phyloP scores from a whole-genome alignment of 2,888 invertebrate species.

The Ramazzottius varieornatus region DNA sequence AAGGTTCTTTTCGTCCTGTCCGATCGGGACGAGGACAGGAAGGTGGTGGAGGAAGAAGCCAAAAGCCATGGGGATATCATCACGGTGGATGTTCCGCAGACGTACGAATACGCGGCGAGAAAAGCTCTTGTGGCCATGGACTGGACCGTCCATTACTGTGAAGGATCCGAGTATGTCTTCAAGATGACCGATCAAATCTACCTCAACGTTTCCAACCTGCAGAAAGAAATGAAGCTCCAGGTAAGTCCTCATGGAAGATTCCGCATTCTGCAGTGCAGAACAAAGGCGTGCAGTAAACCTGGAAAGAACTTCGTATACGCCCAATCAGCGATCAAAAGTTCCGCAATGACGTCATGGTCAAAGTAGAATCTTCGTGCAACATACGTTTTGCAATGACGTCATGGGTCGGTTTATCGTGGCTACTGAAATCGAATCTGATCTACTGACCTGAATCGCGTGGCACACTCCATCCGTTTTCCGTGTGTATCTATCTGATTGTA shows the following conservation, averaged over 20 bases:
- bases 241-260: not conserved
- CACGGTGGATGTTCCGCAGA: not conserved
- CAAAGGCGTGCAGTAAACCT: too few species aligned
- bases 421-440: too few species aligned
- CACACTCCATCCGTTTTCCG: too few species aligned
- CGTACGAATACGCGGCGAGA: not conserved
- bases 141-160: not conserved
- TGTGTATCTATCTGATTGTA: too few species aligned
- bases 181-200: not conserved
- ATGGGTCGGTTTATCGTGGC: too few species aligned
- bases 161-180: not conserved
- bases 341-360: too few species aligned
- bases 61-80: not conserved
- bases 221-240: not conserved
- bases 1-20: not conserved
- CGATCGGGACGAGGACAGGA: not conserved
- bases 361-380: too few species aligned
- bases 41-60: not conserved
- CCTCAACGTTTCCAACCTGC: not conserved
- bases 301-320: too few species aligned
- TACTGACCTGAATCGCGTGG: too few species aligned
- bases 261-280: too few species aligned
- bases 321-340: too few species aligned
- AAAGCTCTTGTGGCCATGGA: not conserved
- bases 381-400: too few species aligned